These are phyloP conservation scores for Drosophila greeni DNA, from an alignment of 2,888 invertebrate species.

Conservation along the genomic window DNA sequence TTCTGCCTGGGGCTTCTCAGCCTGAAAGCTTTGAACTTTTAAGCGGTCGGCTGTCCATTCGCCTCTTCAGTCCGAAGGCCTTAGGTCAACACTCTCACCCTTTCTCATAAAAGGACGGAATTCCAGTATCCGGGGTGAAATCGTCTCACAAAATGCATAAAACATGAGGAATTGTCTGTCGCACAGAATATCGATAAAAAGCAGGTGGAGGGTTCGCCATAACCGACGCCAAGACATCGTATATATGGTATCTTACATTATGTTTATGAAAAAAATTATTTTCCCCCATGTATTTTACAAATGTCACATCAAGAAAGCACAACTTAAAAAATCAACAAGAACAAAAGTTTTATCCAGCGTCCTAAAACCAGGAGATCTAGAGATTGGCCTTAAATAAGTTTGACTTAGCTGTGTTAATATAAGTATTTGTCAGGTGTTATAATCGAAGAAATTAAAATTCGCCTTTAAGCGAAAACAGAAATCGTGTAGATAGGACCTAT, in stretches of 20 bases:
- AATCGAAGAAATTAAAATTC: too few species aligned
- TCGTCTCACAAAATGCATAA: conserved; percentile 59
- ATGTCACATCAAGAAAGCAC: not conserved
- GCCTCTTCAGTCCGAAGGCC: conserved; percentile 4
- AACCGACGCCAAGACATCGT: not conserved
- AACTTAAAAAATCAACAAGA: not conserved
- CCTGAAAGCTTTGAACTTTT: conserved; percentile 64
- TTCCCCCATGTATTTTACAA: not conserved
- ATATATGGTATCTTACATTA: not conserved
- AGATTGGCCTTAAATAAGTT: not conserved
- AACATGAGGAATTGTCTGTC: conserved; percentile 61
- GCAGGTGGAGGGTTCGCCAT: not conserved
- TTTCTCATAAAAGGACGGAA: conserved; percentile 34
- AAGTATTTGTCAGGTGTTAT: too few species aligned
- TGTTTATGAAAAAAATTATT: not conserved
- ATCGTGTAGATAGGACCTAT: too few species aligned
- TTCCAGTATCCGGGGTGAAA: conserved; percentile 37
- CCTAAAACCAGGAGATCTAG: not conserved
- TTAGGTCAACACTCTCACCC: conserved; percentile 16
- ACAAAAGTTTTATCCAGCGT: not conserved
- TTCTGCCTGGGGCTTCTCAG: conserved; percentile 44
- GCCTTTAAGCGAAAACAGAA: too few species aligned
- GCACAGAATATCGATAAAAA: conserved; percentile 42
- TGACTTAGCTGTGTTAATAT: too few species aligned
- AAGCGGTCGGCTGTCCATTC: conserved; percentile 17